phyloP scores from a whole-genome alignment of 2,888 invertebrate genomes.

The Ametastegia equiseti region DNA sequence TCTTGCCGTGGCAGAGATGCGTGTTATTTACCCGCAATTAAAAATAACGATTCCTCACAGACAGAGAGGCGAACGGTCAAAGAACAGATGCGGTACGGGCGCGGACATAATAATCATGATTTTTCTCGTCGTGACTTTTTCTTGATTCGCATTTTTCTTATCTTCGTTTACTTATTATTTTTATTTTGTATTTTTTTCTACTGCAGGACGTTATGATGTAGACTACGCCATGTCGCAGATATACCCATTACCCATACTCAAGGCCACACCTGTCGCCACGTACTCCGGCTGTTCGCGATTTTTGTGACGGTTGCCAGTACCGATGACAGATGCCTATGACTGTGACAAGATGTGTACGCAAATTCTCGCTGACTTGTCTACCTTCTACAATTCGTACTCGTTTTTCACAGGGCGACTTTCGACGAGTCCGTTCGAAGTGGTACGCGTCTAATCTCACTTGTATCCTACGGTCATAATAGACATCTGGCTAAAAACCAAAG shows the following conservation, averaged over 20 bases:
- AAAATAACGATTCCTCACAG: conserved; percentile 66
- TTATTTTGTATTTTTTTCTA: background rate
- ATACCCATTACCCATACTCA: no score
- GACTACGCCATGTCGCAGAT: background rate
- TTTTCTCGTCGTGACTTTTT: conserved; percentile 41
- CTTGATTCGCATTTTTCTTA: conserved; percentile 10
- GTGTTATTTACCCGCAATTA: conserved; percentile 65
- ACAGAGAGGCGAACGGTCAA: conserved; percentile 29
- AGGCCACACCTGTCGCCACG: conserved; percentile 36
- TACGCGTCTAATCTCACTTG: conserved; percentile 25
- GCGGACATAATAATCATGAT: conserved; percentile 55
- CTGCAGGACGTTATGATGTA: background rate
- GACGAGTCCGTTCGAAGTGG: conserved; percentile 45
- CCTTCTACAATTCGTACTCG: conserved; percentile 24
- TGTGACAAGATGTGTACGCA: background rate
- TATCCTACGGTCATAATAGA: conserved; percentile 13
- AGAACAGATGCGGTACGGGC: conserved; percentile 49
- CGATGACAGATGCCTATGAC: background rate
- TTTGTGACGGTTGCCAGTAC: conserved; percentile 1
- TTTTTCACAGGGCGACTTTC: conserved; percentile 53
- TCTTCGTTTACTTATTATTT: background rate
- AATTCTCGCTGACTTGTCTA: conserved; percentile 5
- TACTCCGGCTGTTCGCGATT: background rate
- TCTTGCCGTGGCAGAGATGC: conserved; percentile 26
- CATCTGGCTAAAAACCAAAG: background rate